Evolutionary conservation across 30 jellyfish, hydroid and myxozoan species (phyloP).

Genomic region (Mastigias papua): DNA sequence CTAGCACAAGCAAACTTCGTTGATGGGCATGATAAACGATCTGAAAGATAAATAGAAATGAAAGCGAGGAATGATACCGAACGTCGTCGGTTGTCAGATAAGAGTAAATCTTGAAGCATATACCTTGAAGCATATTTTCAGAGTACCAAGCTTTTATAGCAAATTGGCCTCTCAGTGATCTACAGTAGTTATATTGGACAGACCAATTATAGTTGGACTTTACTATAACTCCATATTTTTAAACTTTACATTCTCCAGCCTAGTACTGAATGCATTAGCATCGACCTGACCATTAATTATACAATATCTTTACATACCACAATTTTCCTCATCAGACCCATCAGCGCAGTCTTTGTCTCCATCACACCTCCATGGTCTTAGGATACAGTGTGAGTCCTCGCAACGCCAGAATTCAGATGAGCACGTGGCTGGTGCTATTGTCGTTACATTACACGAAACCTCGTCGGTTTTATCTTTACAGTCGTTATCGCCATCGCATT

Average conservation of each 20-base stretch:
- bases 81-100: no score
- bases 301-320: neutral
- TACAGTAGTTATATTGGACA: neutral
- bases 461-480: slow-evolving; percentile 68
- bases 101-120: no score
- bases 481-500: slow-evolving; percentile 57
- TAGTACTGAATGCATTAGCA: no score
- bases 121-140: no score
- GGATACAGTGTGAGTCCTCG: slow-evolving; percentile 61
- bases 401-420: slow-evolving; percentile 74
- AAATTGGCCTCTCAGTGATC: no score
- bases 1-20: slow-evolving; percentile 64
- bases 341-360: slow-evolving; percentile 86
- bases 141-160: no score
- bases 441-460: slow-evolving; percentile 19
- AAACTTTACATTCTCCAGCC: no score
- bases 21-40: slow-evolving; percentile 78
- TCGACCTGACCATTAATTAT: no score
- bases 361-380: slow-evolving; percentile 83
- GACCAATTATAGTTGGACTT: neutral
- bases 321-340: slow-evolving; percentile 38
- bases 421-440: slow-evolving; percentile 54
- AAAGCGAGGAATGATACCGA: no score
- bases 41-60: no score
- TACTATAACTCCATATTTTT: no score